Evolutionary conservation across 2,888 invertebrate genomes (phyloP), one percentile per base, ranked within the genome.

Genomic region (Oligia fasciuncula): DNA sequence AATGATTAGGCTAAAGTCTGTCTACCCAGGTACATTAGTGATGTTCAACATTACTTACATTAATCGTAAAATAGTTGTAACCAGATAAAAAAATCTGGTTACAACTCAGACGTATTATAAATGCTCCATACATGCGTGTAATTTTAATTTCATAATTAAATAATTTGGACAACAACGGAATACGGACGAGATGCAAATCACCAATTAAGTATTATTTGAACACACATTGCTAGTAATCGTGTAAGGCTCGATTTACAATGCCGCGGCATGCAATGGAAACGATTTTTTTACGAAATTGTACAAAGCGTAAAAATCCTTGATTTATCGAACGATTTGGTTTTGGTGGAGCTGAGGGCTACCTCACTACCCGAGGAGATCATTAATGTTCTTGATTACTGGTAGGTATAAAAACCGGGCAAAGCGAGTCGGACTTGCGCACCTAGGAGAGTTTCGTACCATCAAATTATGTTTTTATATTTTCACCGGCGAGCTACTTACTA

Each of bases 181-280:
- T 74, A 76, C 29, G 46, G 63, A 46, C 35, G 17, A 76, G 23
- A 65, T 65, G 43, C 6, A 51, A 62, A 76, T 54, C 14, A 29
- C 9, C 8, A 54, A 46, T 54, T 46, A 35, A 43, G 4, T 43
- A 43, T 29, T 51, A 29, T 23, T 62, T 51, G 23, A 51, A 62
- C 29, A 49, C 14, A n/a, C 40, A 51, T 43, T 76, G n/a, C 43
- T 11, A 2, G 49, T 51, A 63, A 51, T 43, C 29, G 23, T 75
- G 35, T 76, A 29, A 76, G 23, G 14, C 14, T 62, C 60, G 1
- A n/a, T 60, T 62, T 60, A 14, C 60, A 60, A 29, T 60, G n/a
- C n/a, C n/a, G 5, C n/a, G 13, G 13, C 13, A n/a, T 1, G 13
- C 4, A 60, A n/a, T n/a, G 13, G n/a, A 60, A 60, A n/a, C 11